These are phyloP conservation scores for Calameuta pallipes DNA, from an alignment of 2,888 invertebrate species.

Conservation along the genomic window DNA sequence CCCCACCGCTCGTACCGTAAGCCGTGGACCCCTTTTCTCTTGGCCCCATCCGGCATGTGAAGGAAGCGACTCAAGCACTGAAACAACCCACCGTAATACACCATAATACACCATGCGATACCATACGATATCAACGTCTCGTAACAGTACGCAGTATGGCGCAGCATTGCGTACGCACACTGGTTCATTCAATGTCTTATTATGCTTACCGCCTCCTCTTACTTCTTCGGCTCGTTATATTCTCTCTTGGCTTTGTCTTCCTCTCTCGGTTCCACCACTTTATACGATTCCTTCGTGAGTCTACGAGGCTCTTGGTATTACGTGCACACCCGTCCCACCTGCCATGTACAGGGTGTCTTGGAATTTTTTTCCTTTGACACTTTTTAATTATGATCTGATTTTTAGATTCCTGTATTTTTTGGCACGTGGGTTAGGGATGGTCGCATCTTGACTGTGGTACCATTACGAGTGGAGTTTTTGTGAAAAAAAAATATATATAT, in stretches of 20 bases:
- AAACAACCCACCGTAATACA: background rate
- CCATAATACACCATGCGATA: background rate
- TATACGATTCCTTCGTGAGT: background rate
- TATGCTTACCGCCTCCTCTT: background rate
- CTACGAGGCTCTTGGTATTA: background rate
- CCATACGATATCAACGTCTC: background rate
- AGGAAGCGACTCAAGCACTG: background rate
- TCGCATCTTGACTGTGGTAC: background rate
- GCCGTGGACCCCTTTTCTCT: background rate
- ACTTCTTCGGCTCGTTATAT: background rate
- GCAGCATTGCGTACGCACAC: background rate
- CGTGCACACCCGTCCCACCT: background rate
- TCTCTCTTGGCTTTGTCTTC: background rate
- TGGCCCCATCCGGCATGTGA: background rate
- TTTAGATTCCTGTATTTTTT: background rate
- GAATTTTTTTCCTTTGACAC: background rate
- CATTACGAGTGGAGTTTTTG: background rate
- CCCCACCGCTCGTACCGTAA: background rate
- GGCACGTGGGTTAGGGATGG: background rate
- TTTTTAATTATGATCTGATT: background rate
- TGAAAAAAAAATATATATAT: background rate
- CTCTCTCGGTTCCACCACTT: background rate
- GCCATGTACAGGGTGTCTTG: conserved; percentile 4
- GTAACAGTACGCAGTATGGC: background rate
- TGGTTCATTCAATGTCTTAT: background rate